phyloP scores from a whole-genome alignment of 2,888 invertebrate species.

The Limenitis arthemis region DNA sequence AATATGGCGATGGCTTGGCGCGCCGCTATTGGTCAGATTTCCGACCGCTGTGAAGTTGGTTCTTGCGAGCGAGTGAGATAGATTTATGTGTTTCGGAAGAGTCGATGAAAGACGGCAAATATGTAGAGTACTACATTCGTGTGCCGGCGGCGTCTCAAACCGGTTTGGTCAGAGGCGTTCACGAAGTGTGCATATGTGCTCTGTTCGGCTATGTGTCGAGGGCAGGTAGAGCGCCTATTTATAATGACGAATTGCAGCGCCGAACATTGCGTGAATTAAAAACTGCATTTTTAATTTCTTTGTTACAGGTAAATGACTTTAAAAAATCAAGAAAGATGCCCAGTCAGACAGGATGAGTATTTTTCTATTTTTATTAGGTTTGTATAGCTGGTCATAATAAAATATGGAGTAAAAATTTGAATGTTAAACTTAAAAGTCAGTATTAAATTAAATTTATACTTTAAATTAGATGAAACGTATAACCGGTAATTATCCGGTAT shows the following conservation, averaged over 20 bases:
- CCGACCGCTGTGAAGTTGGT: slow-evolving; percentile 56
- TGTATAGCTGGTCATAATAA: background rate
- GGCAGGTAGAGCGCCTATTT: slow-evolving; percentile 60
- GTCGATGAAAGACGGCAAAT: slow-evolving; percentile 66
- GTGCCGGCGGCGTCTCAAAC: slow-evolving; percentile 57
- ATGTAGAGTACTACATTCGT: slow-evolving; percentile 62
- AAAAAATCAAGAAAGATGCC: background rate
- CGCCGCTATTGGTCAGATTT: slow-evolving; percentile 46
- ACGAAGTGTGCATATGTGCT: slow-evolving; percentile 57
- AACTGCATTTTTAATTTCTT: slow-evolving; percentile 39
- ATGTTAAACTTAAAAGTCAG: too few relatives aligned
- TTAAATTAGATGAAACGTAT: too few relatives aligned
- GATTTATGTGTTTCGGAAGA: slow-evolving; percentile 65
- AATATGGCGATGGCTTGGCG: slow-evolving; percentile 64
- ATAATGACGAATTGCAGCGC: slow-evolving; percentile 49
- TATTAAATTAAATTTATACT: too few relatives aligned
- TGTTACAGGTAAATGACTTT: slow-evolving; percentile 51
- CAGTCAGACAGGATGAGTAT: slow-evolving; percentile 13
- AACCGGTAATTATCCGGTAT: too few relatives aligned
- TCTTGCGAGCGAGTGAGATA: slow-evolving; percentile 55
- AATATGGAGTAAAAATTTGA: too few relatives aligned
- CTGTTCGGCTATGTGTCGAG: slow-evolving; percentile 50
- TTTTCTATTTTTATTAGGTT: background rate
- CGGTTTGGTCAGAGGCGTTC: slow-evolving; percentile 69
- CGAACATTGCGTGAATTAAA: slow-evolving; percentile 35